phyloP scores from a whole-genome alignment of 2,888 invertebrate species.

The Odontocolon sp. region DNA sequence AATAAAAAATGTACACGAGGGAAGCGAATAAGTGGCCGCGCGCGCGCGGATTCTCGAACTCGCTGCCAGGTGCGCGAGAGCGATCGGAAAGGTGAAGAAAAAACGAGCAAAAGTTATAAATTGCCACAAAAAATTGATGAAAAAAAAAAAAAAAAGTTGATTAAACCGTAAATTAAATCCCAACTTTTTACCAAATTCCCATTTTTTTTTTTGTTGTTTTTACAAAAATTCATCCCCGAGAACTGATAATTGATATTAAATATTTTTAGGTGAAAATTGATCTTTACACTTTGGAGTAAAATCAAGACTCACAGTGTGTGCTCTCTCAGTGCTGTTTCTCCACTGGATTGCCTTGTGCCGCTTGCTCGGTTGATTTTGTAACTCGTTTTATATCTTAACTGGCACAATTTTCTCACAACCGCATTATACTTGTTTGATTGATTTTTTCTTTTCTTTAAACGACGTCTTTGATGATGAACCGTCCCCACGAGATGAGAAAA shows the following conservation, averaged over 20 bases:
- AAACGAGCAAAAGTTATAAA: neutral
- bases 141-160: neutral
- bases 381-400: no score
- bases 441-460: neutral
- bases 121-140: neutral
- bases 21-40: neutral
- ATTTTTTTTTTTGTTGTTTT: neutral
- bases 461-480: neutral
- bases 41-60: neutral
- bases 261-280: no score
- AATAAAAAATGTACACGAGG: slow-evolving; percentile 6
- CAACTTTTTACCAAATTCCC: neutral
- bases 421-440: neutral
- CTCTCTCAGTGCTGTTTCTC: no score
- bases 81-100: neutral
- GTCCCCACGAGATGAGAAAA: no score
- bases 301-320: no score
- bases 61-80: slow-evolving; percentile 17
- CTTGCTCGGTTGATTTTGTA: no score
- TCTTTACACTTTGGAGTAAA: no score
- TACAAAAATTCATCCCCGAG: no score
- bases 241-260: neutral
- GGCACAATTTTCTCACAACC: neutral
- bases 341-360: no score
- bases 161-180: neutral